phyloP scores from a whole-genome alignment of 2,888 invertebrate species.

The Biston stratarius region DNA sequence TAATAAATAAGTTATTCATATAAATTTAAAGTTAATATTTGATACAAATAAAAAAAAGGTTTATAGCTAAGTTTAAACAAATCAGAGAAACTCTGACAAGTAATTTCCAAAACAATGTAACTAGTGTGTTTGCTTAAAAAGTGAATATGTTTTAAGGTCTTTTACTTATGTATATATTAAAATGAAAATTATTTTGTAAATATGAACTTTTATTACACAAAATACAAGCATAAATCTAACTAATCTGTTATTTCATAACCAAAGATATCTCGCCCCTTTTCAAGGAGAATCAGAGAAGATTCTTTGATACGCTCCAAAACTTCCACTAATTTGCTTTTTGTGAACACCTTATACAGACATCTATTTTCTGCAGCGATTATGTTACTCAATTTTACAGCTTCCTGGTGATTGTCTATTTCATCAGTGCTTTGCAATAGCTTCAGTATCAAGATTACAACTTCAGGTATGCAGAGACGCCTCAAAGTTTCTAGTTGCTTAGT shows the following conservation, averaged over 20 bases:
- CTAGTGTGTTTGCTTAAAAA: no score
- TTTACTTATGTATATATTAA: no score
- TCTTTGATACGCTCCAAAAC: conserved; percentile 92
- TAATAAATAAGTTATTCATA: no score
- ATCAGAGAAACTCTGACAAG: background rate
- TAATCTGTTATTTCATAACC: conserved; percentile 87
- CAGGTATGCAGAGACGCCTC: conserved; percentile 93
- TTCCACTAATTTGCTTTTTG: conserved; percentile 91
- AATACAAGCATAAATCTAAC: conserved; percentile 48
- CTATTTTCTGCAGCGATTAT: conserved; percentile 92
- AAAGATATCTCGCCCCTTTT: conserved; percentile 93
- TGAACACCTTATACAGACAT: conserved; percentile 92
- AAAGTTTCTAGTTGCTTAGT: conserved; percentile 91
- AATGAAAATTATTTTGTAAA: conserved; percentile 34
- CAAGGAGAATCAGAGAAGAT: conserved; percentile 91
- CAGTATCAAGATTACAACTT: conserved; percentile 92
- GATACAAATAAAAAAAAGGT: no score
- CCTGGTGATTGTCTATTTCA: conserved; percentile 91
- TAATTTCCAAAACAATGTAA: background rate
- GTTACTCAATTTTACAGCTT: conserved; percentile 90
- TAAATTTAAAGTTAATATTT: no score
- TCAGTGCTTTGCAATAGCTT: conserved; percentile 92
- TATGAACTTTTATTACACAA: conserved; percentile 64
- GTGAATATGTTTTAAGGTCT: background rate
- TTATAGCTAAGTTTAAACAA: no score